Evolutionary conservation across 2,888 invertebrate genomes (phyloP).

Genomic region (Amphipyra tragopoginis): DNA sequence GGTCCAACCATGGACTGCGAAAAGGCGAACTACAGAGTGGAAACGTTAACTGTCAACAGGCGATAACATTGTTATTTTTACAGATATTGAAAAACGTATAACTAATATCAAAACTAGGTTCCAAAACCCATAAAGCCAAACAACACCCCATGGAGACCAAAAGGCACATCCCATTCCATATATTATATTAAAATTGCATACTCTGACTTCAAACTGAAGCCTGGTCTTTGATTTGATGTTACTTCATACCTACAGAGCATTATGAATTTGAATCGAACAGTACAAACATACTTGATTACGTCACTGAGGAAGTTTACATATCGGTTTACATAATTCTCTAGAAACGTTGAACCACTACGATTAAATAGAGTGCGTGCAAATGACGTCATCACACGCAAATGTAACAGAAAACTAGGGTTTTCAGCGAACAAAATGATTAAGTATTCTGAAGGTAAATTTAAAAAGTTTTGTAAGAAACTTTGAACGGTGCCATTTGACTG

Average conservation of each 20-base stretch:
- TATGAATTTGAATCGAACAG: conserved; percentile 9
- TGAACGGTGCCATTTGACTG: conserved; percentile 34
- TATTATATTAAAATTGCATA: no score
- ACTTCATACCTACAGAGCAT: background rate
- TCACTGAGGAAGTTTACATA: conserved; percentile 19
- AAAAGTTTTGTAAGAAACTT: conserved; percentile 43
- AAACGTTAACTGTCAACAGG: no score
- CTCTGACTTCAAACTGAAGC: background rate
- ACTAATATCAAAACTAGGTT: no score
- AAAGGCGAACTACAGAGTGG: no score
- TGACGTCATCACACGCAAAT: conserved; percentile 29
- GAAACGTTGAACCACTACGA: conserved; percentile 19
- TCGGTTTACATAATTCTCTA: conserved; percentile 39
- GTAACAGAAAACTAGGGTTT: background rate
- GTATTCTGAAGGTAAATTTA: conserved; percentile 22
- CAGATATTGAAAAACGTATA: no score
- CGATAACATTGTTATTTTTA: no score
- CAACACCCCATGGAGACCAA: no score
- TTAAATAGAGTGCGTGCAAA: conserved; percentile 46
- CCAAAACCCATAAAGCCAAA: no score
- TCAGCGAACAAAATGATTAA: conserved; percentile 6
- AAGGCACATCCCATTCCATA: no score
- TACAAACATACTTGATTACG: conserved; percentile 18
- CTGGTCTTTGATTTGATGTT: background rate
- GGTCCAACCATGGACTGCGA: no score